phyloP scores from a whole-genome alignment of 2,113 vertebrate genomes.

The Sylvietta virens region DNA sequence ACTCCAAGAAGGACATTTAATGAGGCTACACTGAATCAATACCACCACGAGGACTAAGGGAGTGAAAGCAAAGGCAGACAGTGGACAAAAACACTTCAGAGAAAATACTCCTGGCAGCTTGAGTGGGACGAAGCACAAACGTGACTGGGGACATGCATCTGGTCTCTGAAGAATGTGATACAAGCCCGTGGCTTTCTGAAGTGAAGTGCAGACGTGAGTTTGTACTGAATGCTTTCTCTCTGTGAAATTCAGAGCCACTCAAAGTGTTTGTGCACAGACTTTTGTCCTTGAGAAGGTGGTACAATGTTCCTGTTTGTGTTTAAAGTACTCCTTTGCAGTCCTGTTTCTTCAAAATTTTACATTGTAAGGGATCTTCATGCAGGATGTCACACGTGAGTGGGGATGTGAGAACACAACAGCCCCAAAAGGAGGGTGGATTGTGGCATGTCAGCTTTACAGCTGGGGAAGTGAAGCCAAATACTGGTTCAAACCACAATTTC shows the following conservation, averaged over 20 bases:
- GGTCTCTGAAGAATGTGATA: neutral
- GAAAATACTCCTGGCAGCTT: neutral
- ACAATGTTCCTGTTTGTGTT: neutral
- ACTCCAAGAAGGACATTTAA: neutral
- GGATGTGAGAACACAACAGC: neutral
- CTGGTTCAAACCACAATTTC: neutral
- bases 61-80: neutral
- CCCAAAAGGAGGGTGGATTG: neutral
- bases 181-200: neutral
- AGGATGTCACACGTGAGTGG: neutral
- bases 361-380: neutral
- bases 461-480: neutral
- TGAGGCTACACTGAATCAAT: neutral
- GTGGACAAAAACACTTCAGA: constrained; percentile 26
- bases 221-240: neutral
- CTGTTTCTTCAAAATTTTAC: neutral
- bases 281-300: neutral
- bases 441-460: neutral
- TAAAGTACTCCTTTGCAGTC: neutral
- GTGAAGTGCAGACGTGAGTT: neutral
- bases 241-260: neutral
- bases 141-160: neutral
- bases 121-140: neutral
- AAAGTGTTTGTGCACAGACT: neutral
- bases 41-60: neutral